Evolutionary conservation across 2,113 vertebrate species (phyloP).

Genomic region (Butorides virescens): DNA sequence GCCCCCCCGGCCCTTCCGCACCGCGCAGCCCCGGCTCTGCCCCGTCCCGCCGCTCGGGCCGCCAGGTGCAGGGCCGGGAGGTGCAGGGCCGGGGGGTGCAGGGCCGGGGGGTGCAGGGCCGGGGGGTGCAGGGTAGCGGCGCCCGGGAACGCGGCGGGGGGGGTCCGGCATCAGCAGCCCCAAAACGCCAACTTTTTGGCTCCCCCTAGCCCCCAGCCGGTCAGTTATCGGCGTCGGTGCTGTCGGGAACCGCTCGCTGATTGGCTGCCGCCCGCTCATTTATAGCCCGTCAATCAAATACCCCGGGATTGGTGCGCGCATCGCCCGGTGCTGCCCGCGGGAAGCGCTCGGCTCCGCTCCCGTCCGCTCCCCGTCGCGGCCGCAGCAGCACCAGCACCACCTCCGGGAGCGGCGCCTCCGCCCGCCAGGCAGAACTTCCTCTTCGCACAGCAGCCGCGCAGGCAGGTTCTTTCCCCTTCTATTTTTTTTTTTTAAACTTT

Average conservation of each 20-base stretch:
- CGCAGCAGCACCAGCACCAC: neutral
- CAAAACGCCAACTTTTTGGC: neutral
- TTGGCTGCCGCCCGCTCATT: conserved; percentile 84
- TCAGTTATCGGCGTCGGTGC: neutral
- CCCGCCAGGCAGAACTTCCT: neutral
- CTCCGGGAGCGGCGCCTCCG: neutral
- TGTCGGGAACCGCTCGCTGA: conserved; percentile 74
- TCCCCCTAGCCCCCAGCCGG: neutral
- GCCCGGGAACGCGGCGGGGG: neutral
- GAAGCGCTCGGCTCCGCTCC: neutral
- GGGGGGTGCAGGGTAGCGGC: neutral
- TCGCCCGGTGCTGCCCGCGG: neutral
- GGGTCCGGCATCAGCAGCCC: neutral
- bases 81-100: neutral
- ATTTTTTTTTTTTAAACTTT: no score
- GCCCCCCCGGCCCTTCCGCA: neutral
- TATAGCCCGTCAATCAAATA: conserved; percentile 85
- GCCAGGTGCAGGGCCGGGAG: neutral
- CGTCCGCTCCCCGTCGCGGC: neutral
- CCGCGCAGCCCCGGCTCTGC: no score
- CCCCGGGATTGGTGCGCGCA: conserved; percentile 14
- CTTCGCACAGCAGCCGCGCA: neutral
- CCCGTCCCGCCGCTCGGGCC: neutral
- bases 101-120: neutral
- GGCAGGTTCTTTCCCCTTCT: neutral